These are phyloP conservation scores for Apamea anceps DNA, from an alignment of 2,888 invertebrate genomes.

Conservation along the genomic window DNA sequence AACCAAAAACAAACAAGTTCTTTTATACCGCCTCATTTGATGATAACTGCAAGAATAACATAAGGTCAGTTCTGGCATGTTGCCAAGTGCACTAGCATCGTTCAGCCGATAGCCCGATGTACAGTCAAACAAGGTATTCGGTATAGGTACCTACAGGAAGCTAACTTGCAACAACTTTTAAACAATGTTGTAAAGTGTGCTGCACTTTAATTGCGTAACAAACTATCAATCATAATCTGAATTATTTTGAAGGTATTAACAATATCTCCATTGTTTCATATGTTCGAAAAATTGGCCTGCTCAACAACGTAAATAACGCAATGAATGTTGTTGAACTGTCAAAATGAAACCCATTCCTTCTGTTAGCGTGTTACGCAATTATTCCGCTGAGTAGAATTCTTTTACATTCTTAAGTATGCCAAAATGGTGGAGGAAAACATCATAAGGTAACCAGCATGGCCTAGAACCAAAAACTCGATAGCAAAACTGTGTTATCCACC, in stretches of 20 bases:
- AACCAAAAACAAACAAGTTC: conserved; percentile 7
- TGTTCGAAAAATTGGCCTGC: too few species aligned
- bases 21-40: conserved; percentile 28
- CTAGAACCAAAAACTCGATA: too few species aligned
- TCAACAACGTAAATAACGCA: too few species aligned
- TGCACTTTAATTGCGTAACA: too few species aligned
- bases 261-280: too few species aligned
- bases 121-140: not conserved
- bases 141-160: not conserved
- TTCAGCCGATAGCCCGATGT: conserved; percentile 38
- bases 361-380: too few species aligned
- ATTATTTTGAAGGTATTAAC: too few species aligned
- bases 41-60: conserved; percentile 44
- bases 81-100: conserved; percentile 52
- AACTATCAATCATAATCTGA: too few species aligned
- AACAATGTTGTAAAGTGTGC: not conserved
- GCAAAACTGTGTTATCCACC: not conserved
- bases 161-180: not conserved
- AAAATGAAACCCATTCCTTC: too few species aligned
- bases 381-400: not conserved
- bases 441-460: not conserved
- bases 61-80: conserved; percentile 41
- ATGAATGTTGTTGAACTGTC: too few species aligned
- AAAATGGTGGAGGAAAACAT: not conserved
- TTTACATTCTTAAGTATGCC: not conserved